Base-by-base conservation (phyloP, 2,888 invertebrate species). In the Chalcis sispes region DNA sequence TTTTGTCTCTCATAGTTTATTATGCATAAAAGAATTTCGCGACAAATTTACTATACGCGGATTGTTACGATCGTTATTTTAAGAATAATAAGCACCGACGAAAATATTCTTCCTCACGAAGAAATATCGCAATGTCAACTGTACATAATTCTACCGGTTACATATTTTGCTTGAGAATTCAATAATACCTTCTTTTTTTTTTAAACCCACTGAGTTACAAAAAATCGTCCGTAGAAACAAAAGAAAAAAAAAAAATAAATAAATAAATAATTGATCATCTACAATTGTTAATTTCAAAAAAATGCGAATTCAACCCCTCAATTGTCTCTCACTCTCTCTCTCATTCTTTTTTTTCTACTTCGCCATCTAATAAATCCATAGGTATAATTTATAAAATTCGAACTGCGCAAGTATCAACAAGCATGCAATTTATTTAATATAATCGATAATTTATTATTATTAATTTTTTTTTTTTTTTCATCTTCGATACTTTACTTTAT, bases 321-420 rank as follows among this genome's bases (percentile, higher is more conserved):
- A 66, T 29, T 46, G 42, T 66, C 52, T n/a, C 15, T 10, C 18
- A 40, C 15, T 66, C 36, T 58, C 64, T 54, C 54, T 58, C 23
- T 61, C 18, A 48, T 29, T 52, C 46, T 62, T n/a, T 40, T 52
- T 42, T 25, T 18, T 52, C 40, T n/a, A 32, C 1, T 58, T 59
- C 46, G 27, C 50, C 56, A 50, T 64, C 48, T 65, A 70, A 70
- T 66, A 71, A n/a, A 25, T 54, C 29, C 7, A 69, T 61, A 52
- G 4, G 42, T 75, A 66, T 66, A 54, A 59, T 76, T 56, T 76
- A 72, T 76, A 72, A 76, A 76, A 72, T 72, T 76, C 67, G 59
- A 76, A 76, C 56, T 67, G 66, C 73, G 73, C 71, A 76, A 76
- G 61, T 76, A 56, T 67, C 72, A 72, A 76, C 66, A 72, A 76